These are phyloP conservation scores for Onthophagus taurus DNA, from an alignment of 1,140 invertebrate species.

Conservation along the genomic window DNA sequence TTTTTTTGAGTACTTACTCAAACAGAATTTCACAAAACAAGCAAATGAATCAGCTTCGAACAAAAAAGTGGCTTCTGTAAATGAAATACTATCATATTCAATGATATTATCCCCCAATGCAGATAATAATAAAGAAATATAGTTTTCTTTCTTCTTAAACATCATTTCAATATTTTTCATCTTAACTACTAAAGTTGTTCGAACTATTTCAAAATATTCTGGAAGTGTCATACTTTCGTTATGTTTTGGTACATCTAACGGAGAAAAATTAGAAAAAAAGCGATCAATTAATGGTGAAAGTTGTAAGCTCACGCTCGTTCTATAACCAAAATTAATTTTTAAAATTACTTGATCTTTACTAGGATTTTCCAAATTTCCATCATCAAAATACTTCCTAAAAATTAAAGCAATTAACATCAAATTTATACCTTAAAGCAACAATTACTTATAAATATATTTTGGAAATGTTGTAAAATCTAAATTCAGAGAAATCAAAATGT, in stretches of 20 bases:
- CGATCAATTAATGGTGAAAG: conserved; percentile 32
- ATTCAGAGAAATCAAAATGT: conserved; percentile 32
- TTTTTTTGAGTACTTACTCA: no score
- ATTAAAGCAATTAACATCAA: neutral
- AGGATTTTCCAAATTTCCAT: conserved; percentile 23
- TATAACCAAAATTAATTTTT: conserved; percentile 24
- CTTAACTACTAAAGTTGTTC: conserved; percentile 25
- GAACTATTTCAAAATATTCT: conserved; percentile 27
- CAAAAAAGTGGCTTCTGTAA: conserved; percentile 28
- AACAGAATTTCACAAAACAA: no score
- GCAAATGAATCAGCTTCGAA: conserved; percentile 26
- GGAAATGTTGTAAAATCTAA: conserved; percentile 31
- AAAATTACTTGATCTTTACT: conserved; percentile 28
- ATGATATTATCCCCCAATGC: conserved; percentile 25
- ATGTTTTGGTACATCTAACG: conserved; percentile 25
- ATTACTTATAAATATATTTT: conserved; percentile 24
- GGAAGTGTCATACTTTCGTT: conserved; percentile 21
- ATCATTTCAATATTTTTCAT: conserved; percentile 22
- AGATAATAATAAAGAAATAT: conserved; percentile 25
- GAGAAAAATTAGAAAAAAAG: conserved; percentile 21
- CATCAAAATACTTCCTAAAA: conserved; percentile 8
- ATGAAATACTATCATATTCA: conserved; percentile 33
- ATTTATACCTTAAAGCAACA: neutral
- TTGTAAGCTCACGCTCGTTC: conserved; percentile 23
- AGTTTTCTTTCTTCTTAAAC: conserved; percentile 30